A percentile compares a stretch with the other conserved stretches of the same genome.
phyloP scores from a whole-genome alignment of 2,113 vertebrate genomes.

The Muntiacus muntjak region DNA sequence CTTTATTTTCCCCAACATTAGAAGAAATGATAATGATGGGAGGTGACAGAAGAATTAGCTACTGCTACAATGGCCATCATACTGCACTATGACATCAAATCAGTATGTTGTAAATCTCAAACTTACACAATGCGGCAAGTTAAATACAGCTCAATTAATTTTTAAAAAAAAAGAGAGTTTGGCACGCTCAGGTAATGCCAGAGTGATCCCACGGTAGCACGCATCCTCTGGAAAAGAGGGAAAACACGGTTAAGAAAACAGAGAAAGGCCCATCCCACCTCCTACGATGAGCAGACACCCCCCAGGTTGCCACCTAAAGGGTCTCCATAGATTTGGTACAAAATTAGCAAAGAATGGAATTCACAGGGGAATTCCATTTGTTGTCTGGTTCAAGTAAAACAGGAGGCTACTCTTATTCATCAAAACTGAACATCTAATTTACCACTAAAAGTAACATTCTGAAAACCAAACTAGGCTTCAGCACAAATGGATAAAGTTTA shows the following conservation, averaged over 20 bases:
- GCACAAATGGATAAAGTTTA: background rate
- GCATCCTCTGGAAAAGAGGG: background rate
- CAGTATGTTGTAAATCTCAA: background rate
- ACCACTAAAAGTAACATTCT: background rate
- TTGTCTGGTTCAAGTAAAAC: background rate
- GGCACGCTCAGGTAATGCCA: background rate
- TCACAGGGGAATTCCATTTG: background rate
- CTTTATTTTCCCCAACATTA: background rate
- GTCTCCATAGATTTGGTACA: background rate
- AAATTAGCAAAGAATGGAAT: background rate
- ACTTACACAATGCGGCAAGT: background rate
- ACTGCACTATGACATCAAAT: background rate
- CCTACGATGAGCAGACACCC: background rate
- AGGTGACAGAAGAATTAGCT: background rate
- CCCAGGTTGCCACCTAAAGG: background rate
- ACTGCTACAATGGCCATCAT: background rate
- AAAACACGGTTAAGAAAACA: background rate
- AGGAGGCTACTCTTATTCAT: background rate
- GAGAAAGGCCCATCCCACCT: background rate
- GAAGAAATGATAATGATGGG: background rate
- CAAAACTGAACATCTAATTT: background rate
- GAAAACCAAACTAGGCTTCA: background rate
- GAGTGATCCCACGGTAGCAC: background rate
- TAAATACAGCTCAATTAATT: background rate
- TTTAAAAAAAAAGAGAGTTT: background rate